A percentile compares a stretch with the other conserved stretches of the same genome.
These are phyloP conservation scores for Anoura caudifer DNA, from an alignment of 2,113 vertebrate species.

Conservation along the genomic window DNA sequence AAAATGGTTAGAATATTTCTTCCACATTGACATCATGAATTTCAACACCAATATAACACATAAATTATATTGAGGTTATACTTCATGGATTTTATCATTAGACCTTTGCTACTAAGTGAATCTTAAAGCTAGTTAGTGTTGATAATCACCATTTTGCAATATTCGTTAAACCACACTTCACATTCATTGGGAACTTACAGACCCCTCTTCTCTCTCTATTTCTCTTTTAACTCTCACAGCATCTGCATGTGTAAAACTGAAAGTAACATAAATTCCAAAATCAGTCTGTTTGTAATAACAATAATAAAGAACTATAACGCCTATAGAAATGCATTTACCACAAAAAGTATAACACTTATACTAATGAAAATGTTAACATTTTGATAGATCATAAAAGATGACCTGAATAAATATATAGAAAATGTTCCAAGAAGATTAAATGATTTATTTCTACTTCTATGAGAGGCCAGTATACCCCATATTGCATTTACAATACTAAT, in stretches of 20 bases:
- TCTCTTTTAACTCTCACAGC: background rate
- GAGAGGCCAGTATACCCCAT: background rate
- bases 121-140: background rate
- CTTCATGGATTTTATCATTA: constrained; percentile 20
- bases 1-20: background rate
- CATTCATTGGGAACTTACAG: background rate
- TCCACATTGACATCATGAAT: background rate
- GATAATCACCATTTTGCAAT: background rate
- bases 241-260: background rate
- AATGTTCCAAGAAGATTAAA: background rate
- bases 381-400: background rate
- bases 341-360: background rate
- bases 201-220: background rate
- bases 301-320: background rate
- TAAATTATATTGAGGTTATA: background rate
- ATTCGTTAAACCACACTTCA: background rate
- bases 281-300: background rate
- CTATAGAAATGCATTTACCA: background rate
- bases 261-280: background rate
- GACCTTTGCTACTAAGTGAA: background rate
- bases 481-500: constrained; percentile 32
- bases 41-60: background rate
- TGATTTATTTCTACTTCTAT: constrained; percentile 13
- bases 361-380: background rate
- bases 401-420: background rate